These are phyloP conservation scores for Oryctolagus cuniculus DNA, from an alignment of 2,113 vertebrate genomes.

Conservation along the genomic window DNA sequence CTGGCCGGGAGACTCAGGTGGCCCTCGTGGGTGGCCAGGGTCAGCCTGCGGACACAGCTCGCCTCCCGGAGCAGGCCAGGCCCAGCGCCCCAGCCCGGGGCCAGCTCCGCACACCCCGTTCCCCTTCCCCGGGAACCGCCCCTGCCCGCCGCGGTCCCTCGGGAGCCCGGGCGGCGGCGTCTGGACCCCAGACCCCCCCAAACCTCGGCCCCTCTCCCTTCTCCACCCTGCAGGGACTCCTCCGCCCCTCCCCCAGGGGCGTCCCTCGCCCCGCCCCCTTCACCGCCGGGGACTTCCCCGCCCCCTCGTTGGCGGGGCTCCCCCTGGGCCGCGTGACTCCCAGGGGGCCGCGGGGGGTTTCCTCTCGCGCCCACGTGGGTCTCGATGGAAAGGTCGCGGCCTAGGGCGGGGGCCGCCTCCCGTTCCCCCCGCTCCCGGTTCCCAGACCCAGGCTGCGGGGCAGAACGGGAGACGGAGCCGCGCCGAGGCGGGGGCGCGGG, in stretches of 20 bases:
- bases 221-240: not conserved
- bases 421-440: not conserved
- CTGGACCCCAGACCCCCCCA: too few species aligned
- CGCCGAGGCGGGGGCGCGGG: not conserved
- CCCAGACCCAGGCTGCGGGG: not conserved
- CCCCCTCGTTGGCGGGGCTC: not conserved
- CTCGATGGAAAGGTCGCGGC: constrained; percentile 72
- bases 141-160: not conserved
- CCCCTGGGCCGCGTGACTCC: constrained; percentile 17
- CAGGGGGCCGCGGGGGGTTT: constrained; percentile 48
- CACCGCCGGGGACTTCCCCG: not conserved
- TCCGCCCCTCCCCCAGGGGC: not conserved
- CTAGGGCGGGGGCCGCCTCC: not conserved
- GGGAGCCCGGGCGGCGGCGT: too few species aligned
- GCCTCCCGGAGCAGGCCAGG: too few species aligned
- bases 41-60: too few species aligned
- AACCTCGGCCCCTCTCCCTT: not conserved
- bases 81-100: too few species aligned
- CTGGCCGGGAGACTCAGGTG: not conserved
- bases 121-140: not conserved
- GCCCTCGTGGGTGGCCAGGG: not conserved
- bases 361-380: constrained; percentile 51
- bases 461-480: too few species aligned
- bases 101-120: too few species aligned
- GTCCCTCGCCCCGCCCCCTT: not conserved